These are phyloP conservation scores for Synergus laeviventris DNA, from an alignment of 2,888 invertebrate species.

Conservation along the genomic window DNA sequence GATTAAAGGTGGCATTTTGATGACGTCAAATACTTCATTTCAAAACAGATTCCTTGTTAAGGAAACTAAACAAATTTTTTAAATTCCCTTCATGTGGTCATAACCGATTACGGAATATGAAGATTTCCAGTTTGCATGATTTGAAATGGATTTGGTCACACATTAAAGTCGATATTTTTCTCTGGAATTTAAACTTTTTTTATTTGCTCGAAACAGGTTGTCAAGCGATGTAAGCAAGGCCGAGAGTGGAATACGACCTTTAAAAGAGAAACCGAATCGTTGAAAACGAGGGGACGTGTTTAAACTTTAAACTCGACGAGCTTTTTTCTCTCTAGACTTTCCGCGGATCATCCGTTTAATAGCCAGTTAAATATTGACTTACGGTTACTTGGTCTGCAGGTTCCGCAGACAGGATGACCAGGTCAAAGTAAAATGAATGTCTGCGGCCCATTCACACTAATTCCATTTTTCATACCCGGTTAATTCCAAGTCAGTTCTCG, in stretches of 20 bases:
- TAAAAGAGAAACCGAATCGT: constrained; percentile 49
- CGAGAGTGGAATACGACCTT: neutral
- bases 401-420: constrained; percentile 21
- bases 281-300: constrained; percentile 25
- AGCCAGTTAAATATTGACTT: constrained; percentile 67
- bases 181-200: neutral
- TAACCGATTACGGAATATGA: no score
- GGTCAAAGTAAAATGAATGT: constrained; percentile 37
- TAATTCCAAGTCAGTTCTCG: neutral
- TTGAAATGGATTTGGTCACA: neutral
- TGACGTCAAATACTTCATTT: no score
- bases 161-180: neutral
- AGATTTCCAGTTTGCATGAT: neutral
- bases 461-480: constrained; percentile 28
- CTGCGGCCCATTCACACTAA: constrained; percentile 12
- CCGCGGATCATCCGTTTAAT: constrained; percentile 63
- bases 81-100: no score
- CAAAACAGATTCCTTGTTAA: no score
- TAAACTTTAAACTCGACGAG: constrained; percentile 30
- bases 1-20: no score
- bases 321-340: constrained; percentile 54
- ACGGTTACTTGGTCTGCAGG: constrained; percentile 57
- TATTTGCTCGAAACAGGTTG: neutral
- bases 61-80: no score
- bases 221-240: constrained; percentile 2